phyloP scores from a whole-genome alignment of 2,113 vertebrate genomes.

The Vidua macroura region DNA sequence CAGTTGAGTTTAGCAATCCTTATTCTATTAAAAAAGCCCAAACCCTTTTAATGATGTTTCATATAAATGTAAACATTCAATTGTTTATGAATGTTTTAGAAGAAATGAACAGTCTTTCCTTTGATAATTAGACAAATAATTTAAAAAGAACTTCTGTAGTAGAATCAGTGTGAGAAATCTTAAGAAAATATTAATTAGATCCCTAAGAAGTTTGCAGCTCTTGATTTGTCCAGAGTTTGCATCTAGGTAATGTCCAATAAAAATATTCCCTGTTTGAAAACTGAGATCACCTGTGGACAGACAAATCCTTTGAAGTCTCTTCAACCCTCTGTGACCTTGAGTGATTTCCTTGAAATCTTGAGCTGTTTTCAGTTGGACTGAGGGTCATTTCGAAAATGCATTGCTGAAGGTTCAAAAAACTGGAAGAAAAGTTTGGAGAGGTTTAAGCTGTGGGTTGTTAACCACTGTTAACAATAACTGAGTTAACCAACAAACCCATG shows the following conservation, averaged over 20 bases:
- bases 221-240: not conserved
- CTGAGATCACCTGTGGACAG: not conserved
- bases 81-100: not conserved
- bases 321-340: not conserved
- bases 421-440: constrained; percentile 19
- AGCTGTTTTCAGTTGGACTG: constrained; percentile 36
- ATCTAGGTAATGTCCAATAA: not conserved
- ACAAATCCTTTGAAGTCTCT: not conserved
- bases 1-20: not conserved
- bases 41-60: not conserved
- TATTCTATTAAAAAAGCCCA: not conserved
- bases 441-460: not conserved
- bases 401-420: constrained; percentile 67
- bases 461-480: not conserved
- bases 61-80: not conserved
- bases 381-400: constrained; percentile 53
- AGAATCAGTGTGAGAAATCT: not conserved
- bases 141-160: not conserved
- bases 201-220: not conserved
- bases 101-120: not conserved
- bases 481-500: not conserved
- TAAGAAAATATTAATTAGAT: not conserved
- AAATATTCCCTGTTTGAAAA: not conserved
- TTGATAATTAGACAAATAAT: not conserved
- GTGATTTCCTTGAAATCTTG: not conserved